Evolutionary conservation across 1,140 invertebrate species (phyloP).

Genomic region (Eufriesea mexicana): DNA sequence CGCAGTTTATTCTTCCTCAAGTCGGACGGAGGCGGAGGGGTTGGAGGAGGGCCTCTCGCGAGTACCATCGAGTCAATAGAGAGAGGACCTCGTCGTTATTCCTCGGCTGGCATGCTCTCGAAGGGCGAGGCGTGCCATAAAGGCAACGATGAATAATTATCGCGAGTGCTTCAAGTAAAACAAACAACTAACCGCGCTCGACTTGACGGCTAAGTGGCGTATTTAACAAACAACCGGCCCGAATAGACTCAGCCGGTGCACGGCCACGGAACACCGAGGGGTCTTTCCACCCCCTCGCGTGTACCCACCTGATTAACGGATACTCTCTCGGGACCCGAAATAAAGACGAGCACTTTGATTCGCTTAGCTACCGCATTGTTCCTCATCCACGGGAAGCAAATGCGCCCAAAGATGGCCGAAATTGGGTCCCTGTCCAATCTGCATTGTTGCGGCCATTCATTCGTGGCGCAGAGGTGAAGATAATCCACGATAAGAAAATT

Average conservation of each 20-base stretch:
- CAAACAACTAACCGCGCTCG: slow-evolving; percentile 76
- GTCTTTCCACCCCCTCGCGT: slow-evolving; percentile 3
- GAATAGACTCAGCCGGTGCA: slow-evolving; percentile 36
- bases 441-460: background rate
- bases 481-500: no score
- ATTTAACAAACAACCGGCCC: slow-evolving; percentile 72
- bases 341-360: slow-evolving; percentile 37
- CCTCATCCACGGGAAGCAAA: slow-evolving; percentile 5
- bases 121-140: slow-evolving; percentile 66
- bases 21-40: slow-evolving; percentile 51
- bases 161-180: slow-evolving; percentile 77
- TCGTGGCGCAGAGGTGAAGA: no score
- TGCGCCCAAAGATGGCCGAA: background rate
- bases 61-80: slow-evolving; percentile 69
- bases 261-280: slow-evolving; percentile 14
- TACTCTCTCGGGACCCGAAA: slow-evolving; percentile 24
- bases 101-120: slow-evolving; percentile 43
- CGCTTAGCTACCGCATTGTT: slow-evolving; percentile 44
- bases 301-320: slow-evolving; percentile 59
- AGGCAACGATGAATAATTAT: slow-evolving; percentile 80
- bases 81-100: slow-evolving; percentile 69
- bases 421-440: background rate
- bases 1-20: slow-evolving; percentile 75
- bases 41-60: slow-evolving; percentile 34
- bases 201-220: slow-evolving; percentile 78